Evolutionary conservation across 2,888 invertebrate species (phyloP), one percentile per base, ranked within the genome.

Genomic region (Ophonus ardosiacus): DNA sequence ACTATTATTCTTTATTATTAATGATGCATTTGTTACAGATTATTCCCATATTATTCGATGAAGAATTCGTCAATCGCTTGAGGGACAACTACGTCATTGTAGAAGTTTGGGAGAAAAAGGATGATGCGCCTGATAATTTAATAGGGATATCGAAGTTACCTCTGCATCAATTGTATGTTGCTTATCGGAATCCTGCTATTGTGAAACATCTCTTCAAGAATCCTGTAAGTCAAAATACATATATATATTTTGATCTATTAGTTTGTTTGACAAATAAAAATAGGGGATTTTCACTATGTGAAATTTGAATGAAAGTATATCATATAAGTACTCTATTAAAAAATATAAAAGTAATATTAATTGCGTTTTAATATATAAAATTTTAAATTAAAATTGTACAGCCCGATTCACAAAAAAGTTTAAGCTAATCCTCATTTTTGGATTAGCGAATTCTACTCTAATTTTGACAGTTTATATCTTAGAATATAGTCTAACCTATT

Each of bases 131-230:
- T 51, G 91, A 92, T 86, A 88, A 89, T 81, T 87, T 93, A 5
- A 88, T 93, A 74, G 94, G 94, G 18, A 89, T 93, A 31, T 91
- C 93, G 3, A 93, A 93, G 88, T 88, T 94, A 74, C 91, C 94
- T 4, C 88, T 94, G 65, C 94, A 94, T 90, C 93, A 93, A 86
- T 93, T 94, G 88, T 94, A 93, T 87, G 90, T 94, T 76, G 93
- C 94, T 0, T 94, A 93, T 87, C 91, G 93, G 86, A 94, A 94
- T 91, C 91, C 92, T 17, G 90, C 90, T 78, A 92, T 94, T 85
- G 91, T 92, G 40, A 90, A 93, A 86, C 93, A 93, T 89, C 90
- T 94, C 38, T 89, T 92, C 85, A 90, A 92, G 87, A 93, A 92
- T 86, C 92, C 93, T 90, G 94, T 94, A 89, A 87, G 63, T 10